These are phyloP conservation scores for Bombyx mandarina DNA, from an alignment of 1,140 invertebrate species.

Conservation along the genomic window DNA sequence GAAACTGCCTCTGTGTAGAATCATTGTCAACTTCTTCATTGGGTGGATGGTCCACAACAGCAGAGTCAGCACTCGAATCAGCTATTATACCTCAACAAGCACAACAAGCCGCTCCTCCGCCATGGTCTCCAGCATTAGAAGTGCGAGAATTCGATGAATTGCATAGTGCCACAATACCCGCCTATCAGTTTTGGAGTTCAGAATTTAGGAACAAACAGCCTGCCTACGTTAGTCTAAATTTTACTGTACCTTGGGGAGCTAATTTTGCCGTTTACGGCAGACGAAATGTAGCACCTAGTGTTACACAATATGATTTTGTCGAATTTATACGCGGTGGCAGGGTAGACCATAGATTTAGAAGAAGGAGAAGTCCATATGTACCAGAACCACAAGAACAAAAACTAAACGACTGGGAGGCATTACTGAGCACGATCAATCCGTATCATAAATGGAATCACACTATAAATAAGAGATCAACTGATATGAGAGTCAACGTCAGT, in stretches of 20 bases:
- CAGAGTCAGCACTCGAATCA: constrained; percentile 72
- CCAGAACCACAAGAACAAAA: constrained; percentile 40
- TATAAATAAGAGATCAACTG: constrained; percentile 72
- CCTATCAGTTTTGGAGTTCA: constrained; percentile 92
- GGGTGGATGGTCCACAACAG: constrained; percentile 62
- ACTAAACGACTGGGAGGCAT: constrained; percentile 47
- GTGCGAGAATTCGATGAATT: constrained; percentile 84
- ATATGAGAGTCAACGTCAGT: constrained; percentile 86
- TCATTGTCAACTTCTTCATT: constrained; percentile 69
- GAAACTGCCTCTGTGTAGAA: constrained; percentile 39
- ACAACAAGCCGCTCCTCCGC: constrained; percentile 75
- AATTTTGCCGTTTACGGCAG: constrained; percentile 95
- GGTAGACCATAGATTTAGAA: constrained; percentile 80
- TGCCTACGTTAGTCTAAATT: constrained; percentile 90
- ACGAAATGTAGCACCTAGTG: constrained; percentile 91
- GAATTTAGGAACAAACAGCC: constrained; percentile 91
- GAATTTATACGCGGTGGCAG: constrained; percentile 90
- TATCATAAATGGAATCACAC: constrained; percentile 73
- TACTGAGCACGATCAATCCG: constrained; percentile 67
- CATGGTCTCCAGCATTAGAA: constrained; percentile 86
- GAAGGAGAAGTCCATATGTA: constrained; percentile 56
- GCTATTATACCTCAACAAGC: constrained; percentile 75
- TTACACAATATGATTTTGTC: constrained; percentile 96
- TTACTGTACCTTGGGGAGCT: constrained; percentile 90
- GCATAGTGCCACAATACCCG: constrained; percentile 85